Evolutionary conservation across 2,113 vertebrate genomes (phyloP), one percentile per base, ranked within the genome.

Genomic region (Phasianus colchicus): DNA sequence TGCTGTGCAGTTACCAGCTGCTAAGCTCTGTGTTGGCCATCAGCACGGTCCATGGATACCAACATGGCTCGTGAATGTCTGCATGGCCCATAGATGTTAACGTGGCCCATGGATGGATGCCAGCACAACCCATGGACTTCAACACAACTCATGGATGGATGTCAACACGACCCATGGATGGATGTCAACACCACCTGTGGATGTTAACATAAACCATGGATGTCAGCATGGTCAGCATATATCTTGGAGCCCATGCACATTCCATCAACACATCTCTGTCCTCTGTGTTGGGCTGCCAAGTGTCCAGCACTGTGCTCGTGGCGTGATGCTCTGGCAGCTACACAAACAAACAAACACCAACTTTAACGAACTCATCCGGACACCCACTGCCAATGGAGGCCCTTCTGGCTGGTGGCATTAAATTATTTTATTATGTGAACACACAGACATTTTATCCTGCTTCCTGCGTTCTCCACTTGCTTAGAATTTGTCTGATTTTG

Each of bases 391-490:
- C 50, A 52, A 69, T 70, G 15, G 0, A 45, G 75, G 83, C 47
- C 74, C 69, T 60, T 54, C 83, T 25, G 83, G 17, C 75, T 70
- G 76, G 43, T 54, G 86, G 42, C 64, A 48, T 52, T 42, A 19
- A 11, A 22, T 90, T 58, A 83, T 88, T 65, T 63, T 14, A 88
- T 92, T 86, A 83, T 1, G 45, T n/a, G 83, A 67, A 89, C 87
- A 73, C 52, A 88, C 0, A 1, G 22, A 80, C 10, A 11, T 93
- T 69, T 85, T 20, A 13, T 76, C 42, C 75, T 79, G 83, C 38
- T 96, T 92, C 94, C 92, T 92, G 92, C 25, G 34, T 3, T 79
- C 71, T 70, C 75, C 58, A 6, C 25, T 2, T 50, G 92, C 63
- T 78, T 65, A 12, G 55, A 83, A 77, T 61, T 36, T 36, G 81